Base-by-base conservation (phyloP, 2,888 invertebrate species). In the Cerastis rubricosa region DNA sequence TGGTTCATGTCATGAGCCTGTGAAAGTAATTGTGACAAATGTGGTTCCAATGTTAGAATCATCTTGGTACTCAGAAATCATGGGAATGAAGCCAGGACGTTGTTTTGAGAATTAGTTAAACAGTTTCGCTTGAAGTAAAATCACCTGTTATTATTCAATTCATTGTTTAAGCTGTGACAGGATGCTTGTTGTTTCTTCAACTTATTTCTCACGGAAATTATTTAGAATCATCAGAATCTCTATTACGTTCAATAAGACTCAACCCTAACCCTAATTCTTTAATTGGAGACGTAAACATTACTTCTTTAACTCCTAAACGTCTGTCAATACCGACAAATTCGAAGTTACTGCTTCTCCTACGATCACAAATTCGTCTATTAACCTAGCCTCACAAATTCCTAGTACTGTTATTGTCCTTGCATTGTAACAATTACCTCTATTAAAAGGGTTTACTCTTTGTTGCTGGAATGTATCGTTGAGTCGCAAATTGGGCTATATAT, bases 371-470 rank as follows among this genome's bases (percentile, higher is more conserved):
- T 83, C 35, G 43, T 35, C 85, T 66, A 76, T 78, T 74, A 75
- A 76, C 66, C 78, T 74, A 76, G 40, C 61, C 54, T 51, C 63
- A 72, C 71, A 80, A 89, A 88, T 90, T 85, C 78, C 83, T 83
- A 88, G 85, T 88, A 85, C 89, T 68, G 57, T 94, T 94, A 95
- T 94, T 94, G 90, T 91, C 92, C 91, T 91, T 91, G 90, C 90
- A 67, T 89, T 88, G 88, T 85, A 90, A 90, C 93, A 94, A 95
- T 95, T 95, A 94, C 91, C 88, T 93, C 93, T 94, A 94, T 94
- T 94, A 93, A 91, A 92, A 91, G 90, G 91, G 89, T 90, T 86
- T 84, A 82, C 74, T 86, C 83, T 84, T 85, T 77, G 84, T 85
- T 87, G 89, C 85, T 89, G 88, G 89, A 91, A 91, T 92, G 90